Percentiles rank a stretch among this genome's conserved stretches.
These are phyloP conservation scores for Rostratula benghalensis DNA, from an alignment of 2,113 vertebrate genomes.

Conservation along the genomic window DNA sequence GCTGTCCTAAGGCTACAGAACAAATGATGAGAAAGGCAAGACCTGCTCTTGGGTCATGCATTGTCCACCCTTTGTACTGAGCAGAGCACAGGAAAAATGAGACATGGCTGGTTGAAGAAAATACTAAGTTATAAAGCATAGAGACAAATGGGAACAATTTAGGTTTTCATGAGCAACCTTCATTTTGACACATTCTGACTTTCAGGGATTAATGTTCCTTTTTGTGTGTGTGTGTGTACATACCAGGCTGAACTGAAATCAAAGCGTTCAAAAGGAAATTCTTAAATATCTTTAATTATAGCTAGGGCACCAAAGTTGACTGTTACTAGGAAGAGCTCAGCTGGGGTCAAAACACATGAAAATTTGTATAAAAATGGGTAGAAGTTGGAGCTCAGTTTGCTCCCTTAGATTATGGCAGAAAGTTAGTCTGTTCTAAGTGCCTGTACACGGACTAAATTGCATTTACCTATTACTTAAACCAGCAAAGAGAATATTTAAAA, in stretches of 20 bases:
- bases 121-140: neutral
- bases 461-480: constrained; percentile 59
- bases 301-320: neutral
- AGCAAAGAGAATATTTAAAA: constrained; percentile 49
- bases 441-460: constrained; percentile 17
- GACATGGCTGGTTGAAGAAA: neutral
- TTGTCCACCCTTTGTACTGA: neutral
- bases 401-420: constrained; percentile 11
- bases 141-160: neutral
- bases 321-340: constrained; percentile 43
- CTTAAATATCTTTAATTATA: constrained; percentile 54
- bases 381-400: neutral
- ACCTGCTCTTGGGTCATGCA: neutral
- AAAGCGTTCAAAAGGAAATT: constrained; percentile 26
- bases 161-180: neutral
- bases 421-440: neutral
- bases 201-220: neutral
- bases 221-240: neutral
- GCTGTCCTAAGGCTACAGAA: constrained; percentile 10
- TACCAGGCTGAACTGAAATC: neutral
- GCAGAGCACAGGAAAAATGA: neutral
- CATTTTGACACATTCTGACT: neutral
- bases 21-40: constrained; percentile 18
- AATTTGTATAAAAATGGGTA: constrained; percentile 12
- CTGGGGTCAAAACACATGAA: constrained; percentile 40